A percentile compares a stretch with the other conserved stretches of the same genome.
Evolutionary conservation across 2,888 invertebrate species (phyloP).

Genomic region (Drosophila mimetica): DNA sequence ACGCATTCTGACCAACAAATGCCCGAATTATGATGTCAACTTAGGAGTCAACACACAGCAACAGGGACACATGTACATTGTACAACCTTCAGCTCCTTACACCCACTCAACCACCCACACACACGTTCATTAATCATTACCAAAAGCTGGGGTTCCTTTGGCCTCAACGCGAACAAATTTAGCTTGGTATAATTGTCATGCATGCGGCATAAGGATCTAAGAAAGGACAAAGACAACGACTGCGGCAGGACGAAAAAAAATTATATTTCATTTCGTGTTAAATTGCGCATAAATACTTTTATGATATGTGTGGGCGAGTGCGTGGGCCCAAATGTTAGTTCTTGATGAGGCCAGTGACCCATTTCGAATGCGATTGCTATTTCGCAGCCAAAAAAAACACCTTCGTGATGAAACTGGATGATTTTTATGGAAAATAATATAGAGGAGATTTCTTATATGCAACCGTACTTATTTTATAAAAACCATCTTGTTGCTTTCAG

Average conservation of each 20-base stretch:
- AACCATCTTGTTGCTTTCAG: too few species aligned
- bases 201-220: conserved; percentile 43
- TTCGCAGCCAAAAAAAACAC: not conserved
- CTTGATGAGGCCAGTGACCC: conserved; percentile 33
- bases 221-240: conserved; percentile 20
- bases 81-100: conserved; percentile 29
- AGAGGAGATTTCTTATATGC: too few species aligned
- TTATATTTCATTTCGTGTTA: conserved; percentile 62
- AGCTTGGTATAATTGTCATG: conserved; percentile 65
- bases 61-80: conserved; percentile 16
- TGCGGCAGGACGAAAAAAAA: conserved; percentile 31
- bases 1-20: conserved; percentile 61
- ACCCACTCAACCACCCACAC: conserved; percentile 14
- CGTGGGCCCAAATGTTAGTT: conserved; percentile 21
- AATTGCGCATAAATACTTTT: conserved; percentile 63
- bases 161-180: conserved; percentile 48
- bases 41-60: conserved; percentile 58
- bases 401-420: conserved; percentile 7
- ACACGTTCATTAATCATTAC: conserved; percentile 68
- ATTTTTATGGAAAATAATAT: not conserved
- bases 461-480: too few species aligned
- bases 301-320: conserved; percentile 20
- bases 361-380: not conserved
- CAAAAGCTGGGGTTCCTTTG: conserved; percentile 43
- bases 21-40: conserved; percentile 75